Conservation (phyloP, 2,797 vertebrate genomes). For the Tolypeutes matacus region DNA sequence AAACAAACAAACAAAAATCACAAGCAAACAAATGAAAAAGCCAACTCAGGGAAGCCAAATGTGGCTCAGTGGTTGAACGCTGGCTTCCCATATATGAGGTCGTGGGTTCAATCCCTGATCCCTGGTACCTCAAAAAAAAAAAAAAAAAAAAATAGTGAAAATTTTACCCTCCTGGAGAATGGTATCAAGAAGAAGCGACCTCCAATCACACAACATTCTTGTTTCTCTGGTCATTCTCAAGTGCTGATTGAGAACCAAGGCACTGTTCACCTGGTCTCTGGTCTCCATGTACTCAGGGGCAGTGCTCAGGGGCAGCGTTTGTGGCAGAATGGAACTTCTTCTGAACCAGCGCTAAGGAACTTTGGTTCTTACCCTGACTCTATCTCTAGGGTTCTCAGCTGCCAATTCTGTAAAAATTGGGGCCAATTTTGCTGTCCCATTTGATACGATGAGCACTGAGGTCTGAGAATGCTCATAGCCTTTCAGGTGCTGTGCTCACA, state of each 20-base stretch:
- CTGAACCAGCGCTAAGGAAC: neutral
- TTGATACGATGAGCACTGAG: neutral
- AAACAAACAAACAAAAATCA: too few relatives aligned
- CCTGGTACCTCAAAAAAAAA: neutral
- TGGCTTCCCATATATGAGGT: too few relatives aligned
- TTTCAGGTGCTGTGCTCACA: too few relatives aligned
- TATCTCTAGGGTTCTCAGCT: neutral
- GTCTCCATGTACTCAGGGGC: neutral
- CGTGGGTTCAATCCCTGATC: too few relatives aligned
- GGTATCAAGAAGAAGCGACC: neutral
- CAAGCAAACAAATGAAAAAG: too few relatives aligned
- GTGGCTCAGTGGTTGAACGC: too few relatives aligned
- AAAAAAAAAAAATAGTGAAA: neutral
- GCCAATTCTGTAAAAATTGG: neutral
- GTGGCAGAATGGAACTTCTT: neutral
- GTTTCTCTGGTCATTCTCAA: neutral
- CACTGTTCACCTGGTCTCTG: neutral
- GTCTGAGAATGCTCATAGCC: too few relatives aligned
- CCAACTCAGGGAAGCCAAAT: too few relatives aligned
- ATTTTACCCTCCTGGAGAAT: neutral
- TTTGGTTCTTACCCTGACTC: neutral
- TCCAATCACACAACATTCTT: neutral
- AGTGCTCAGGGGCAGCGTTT: neutral
- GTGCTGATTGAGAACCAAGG: neutral
- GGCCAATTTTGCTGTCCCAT: neutral